Evolutionary conservation across 2,797 vertebrate species (phyloP).

Genomic region (Silurus lanzhouensis): DNA sequence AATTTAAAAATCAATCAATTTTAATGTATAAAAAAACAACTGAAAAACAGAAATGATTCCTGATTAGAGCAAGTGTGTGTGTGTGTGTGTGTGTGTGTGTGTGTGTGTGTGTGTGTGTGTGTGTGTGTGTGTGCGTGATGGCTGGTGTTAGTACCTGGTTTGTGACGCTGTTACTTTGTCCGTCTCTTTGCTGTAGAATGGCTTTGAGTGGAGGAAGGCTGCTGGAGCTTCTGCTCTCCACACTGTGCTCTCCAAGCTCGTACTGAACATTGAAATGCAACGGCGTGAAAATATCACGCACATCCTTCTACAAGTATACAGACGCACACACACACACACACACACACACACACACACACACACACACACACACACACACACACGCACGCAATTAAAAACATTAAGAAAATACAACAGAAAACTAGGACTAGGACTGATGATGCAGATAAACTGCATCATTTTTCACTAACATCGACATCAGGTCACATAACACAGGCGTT

Average conservation of each 20-base stretch:
- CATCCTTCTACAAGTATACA: conserved; percentile 83
- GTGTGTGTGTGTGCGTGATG: background rate
- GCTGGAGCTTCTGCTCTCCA: conserved; percentile 61
- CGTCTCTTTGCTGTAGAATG: conserved; percentile 82
- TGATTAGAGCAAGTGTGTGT: background rate
- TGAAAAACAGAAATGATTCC: background rate
- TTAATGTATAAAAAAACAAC: background rate
- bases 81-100: background rate
- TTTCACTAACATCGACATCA: background rate
- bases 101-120: background rate
- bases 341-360: too few relatives aligned
- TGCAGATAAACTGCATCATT: background rate
- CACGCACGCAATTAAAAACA: too few relatives aligned
- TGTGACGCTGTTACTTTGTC: conserved; percentile 71
- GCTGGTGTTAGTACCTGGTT: conserved; percentile 75
- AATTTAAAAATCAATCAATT: too few relatives aligned
- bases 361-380: too few relatives aligned
- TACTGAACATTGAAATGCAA: conserved; percentile 85
- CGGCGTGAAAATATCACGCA: conserved; percentile 88
- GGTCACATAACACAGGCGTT: background rate
- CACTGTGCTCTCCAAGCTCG: conserved; percentile 73
- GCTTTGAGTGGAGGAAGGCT: conserved; percentile 82
- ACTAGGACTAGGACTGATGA: too few relatives aligned
- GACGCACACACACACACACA: background rate
- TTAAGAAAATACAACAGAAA: too few relatives aligned